Percentiles rank a stretch among this genome's conserved stretches.
phyloP scores from a whole-genome alignment of 2,113 vertebrate species.

The Anguilla rostrata region DNA sequence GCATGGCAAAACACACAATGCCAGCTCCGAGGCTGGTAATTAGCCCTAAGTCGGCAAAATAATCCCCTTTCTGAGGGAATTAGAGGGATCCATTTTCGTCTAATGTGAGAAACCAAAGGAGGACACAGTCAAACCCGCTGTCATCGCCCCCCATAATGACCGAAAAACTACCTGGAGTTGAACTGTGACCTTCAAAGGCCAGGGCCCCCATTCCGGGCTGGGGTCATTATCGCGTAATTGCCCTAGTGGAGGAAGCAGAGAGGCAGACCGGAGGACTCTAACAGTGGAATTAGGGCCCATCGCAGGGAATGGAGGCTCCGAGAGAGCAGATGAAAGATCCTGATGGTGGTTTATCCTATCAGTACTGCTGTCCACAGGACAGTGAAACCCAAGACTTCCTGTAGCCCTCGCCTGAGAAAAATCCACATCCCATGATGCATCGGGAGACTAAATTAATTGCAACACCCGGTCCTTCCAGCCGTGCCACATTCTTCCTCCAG shows the following conservation, averaged over 20 bases:
- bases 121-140: conserved; percentile 70
- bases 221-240: conserved; percentile 55
- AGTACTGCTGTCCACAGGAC: conserved; percentile 34
- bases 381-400: conserved; percentile 41
- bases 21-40: conserved; percentile 64
- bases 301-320: conserved; percentile 12
- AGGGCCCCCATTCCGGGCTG: conserved; percentile 31
- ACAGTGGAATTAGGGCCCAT: conserved; percentile 45
- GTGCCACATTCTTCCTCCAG: not conserved
- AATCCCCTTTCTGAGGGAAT: conserved; percentile 75
- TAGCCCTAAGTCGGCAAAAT: conserved; percentile 68
- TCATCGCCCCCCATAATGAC: conserved; percentile 78
- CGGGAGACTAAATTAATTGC: conserved; percentile 1
- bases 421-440: conserved; percentile 32
- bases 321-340: conserved; percentile 65
- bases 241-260: conserved; percentile 50
- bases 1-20: conserved; percentile 49
- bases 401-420: not conserved
- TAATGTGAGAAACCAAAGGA: conserved; percentile 74
- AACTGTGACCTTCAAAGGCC: conserved; percentile 80
- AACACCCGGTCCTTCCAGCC: conserved; percentile 22
- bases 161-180: conserved; percentile 71
- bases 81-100: conserved; percentile 78
- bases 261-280: conserved; percentile 22
- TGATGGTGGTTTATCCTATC: conserved; percentile 46